Conservation (phyloP, 2,888 invertebrate species). For the Chaetoderma sp. region DNA sequence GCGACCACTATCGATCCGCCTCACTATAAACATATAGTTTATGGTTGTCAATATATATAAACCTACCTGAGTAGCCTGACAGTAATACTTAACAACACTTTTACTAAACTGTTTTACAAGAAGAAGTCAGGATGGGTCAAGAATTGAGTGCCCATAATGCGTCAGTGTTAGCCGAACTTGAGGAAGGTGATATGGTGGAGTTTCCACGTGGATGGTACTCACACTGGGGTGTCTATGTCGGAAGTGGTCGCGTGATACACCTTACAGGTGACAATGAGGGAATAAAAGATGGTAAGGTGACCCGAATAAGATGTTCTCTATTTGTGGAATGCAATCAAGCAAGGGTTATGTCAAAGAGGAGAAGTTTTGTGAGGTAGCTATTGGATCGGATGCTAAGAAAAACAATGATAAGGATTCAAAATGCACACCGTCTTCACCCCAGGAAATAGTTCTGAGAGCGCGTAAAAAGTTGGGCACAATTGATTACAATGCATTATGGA, state of each 20-base stretch:
- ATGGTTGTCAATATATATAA: no score
- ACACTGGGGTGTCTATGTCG: slow-evolving; percentile 51
- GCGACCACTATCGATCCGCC: no score
- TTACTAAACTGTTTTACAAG: no score
- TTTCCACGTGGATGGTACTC: slow-evolving; percentile 46
- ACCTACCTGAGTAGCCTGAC: no score
- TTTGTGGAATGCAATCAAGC: slow-evolving; percentile 40
- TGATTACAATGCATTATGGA: slow-evolving; percentile 63
- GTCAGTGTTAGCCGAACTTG: slow-evolving; percentile 26
- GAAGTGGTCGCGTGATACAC: slow-evolving; percentile 39
- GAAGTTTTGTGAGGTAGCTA: slow-evolving; percentile 40
- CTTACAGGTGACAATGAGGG: slow-evolving; percentile 46
- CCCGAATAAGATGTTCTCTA: slow-evolving; percentile 35
- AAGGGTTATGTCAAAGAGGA: slow-evolving; percentile 41
- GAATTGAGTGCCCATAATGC: no score
- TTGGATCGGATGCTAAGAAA: slow-evolving; percentile 35
- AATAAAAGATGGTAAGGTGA: slow-evolving; percentile 31
- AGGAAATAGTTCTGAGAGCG: slow-evolving; percentile 57
- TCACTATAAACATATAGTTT: no score
- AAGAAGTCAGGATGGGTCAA: no score
- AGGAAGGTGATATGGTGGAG: slow-evolving; percentile 48
- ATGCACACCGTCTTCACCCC: no score
- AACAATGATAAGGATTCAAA: slow-evolving; percentile 44
- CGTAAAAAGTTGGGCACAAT: slow-evolving; percentile 53
- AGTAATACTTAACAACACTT: no score